These are phyloP conservation scores for Cyclophora albipunctata DNA, from an alignment of 2,888 invertebrate genomes.

Conservation along the genomic window DNA sequence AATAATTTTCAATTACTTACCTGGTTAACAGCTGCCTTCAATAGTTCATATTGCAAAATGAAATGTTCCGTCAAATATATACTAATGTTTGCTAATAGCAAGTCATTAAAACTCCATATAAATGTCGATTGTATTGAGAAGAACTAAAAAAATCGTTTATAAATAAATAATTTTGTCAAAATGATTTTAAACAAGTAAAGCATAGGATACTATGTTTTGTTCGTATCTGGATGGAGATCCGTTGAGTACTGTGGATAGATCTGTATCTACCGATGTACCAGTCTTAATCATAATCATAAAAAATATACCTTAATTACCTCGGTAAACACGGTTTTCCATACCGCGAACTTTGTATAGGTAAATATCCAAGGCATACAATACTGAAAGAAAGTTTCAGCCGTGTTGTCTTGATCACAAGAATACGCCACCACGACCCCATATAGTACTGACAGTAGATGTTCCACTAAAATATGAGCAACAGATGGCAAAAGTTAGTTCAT, in stretches of 20 bases:
- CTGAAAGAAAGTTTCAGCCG: conserved; percentile 39
- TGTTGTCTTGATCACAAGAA: conserved; percentile 46
- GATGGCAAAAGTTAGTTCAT: background rate
- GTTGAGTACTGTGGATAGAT: no score
- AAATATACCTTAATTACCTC: no score
- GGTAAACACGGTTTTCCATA: conserved; percentile 48
- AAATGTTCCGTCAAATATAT: conserved; percentile 79
- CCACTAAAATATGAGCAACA: conserved; percentile 47
- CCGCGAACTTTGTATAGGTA: conserved; percentile 53
- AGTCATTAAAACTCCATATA: conserved; percentile 80
- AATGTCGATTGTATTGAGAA: conserved; percentile 73
- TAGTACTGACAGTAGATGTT: conserved; percentile 73
- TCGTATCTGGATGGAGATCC: no score
- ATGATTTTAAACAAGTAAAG: no score
- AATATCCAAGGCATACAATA: conserved; percentile 70
- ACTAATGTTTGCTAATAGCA: conserved; percentile 80
- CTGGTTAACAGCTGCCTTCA: conserved; percentile 29
- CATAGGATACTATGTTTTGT: no score
- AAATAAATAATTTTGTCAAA: no score
- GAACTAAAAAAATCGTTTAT: conserved; percentile 33
- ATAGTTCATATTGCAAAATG: conserved; percentile 61
- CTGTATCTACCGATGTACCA: no score
- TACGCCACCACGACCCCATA: conserved; percentile 60
- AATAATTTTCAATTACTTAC: conserved; percentile 15
- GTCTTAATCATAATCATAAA: no score